Base-by-base conservation (phyloP, 2,888 invertebrate genomes). In the Spisula subtruncata region DNA sequence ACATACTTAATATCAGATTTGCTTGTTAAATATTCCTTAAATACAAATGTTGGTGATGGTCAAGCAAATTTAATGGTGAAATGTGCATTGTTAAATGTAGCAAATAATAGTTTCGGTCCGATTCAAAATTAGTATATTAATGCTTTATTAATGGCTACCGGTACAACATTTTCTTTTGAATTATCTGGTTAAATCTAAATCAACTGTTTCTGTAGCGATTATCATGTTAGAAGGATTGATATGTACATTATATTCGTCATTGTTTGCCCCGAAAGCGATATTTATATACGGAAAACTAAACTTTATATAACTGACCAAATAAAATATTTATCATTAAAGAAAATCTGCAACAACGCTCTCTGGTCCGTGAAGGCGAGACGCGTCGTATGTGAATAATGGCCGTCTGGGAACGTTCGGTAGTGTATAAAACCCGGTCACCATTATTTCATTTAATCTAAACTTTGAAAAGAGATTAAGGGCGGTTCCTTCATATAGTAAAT, bases 391-490 rank as follows among this genome's bases (percentile, higher is more conserved):
- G 75, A 18, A 35, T 75, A 75, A 25, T 75, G 14, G 75, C 75
- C 12, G 75, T 75, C 29, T 75, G 75, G 75, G 75, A 75, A 75
- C 35, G 75, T 75, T 75, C 75, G 75, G 75, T 75, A 18, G 75
- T 75, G 75, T 75, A 29, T 75, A 75, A 75, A 75, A 75, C 35
- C 32, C 75, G 29, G 75, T 75, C 75, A 84, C 51, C 51, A 79
- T 80, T 80, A 75, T 25, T 20, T 12, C 35, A 46, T 25, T 20
- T 85, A 85, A 85, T 85, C 80, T 51, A 10, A 32, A 25, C 32
- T 79, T 85, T 56, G n/a, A 80, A 80, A 51, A 41, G 85, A 80
- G 80, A 80, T 85, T 85, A 75, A 35, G 80, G 85, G 79, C 80
- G 85, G 85, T 80, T 51, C 85, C 85, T 66, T 18, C 54, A 32